Percentiles rank a stretch among this genome's conserved stretches.
phyloP scores from a whole-genome alignment of 2,797 vertebrate genomes.

The Acanthornis magna region DNA sequence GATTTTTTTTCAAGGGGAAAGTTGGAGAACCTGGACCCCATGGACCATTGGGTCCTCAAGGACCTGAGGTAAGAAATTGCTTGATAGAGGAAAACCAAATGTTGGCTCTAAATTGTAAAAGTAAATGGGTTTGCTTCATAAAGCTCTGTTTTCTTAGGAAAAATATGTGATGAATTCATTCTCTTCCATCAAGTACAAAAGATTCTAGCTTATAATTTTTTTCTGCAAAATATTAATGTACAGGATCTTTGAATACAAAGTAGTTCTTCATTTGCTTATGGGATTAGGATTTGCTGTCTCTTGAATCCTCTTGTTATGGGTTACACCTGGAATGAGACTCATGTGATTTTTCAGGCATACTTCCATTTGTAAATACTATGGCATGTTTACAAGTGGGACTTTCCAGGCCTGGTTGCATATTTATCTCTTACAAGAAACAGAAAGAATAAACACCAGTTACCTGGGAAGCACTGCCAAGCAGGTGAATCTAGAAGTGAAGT shows the following conservation, averaged over 20 bases:
- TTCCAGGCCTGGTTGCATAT: neutral
- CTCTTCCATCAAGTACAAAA: neutral
- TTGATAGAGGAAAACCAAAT: neutral
- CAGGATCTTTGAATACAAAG: neutral
- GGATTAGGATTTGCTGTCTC: neutral
- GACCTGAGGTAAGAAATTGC: constrained; percentile 82
- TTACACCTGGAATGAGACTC: neutral
- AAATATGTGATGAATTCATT: neutral
- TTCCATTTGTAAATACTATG: neutral
- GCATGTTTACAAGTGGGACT: neutral
- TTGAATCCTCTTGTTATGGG: neutral
- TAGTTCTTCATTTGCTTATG: neutral
- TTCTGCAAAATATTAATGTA: neutral
- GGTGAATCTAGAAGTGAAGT: neutral
- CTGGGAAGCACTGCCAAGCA: neutral
- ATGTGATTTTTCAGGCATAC: neutral
- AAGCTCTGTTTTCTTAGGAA: neutral
- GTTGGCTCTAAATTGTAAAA: neutral
- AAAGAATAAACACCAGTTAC: neutral
- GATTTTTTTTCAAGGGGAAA: constrained; percentile 76
- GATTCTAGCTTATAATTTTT: neutral
- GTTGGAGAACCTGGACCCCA: constrained; percentile 80
- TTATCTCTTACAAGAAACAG: neutral
- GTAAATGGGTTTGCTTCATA: neutral
- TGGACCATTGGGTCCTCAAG: constrained; percentile 79